Percentiles rank a stretch among this genome's conserved stretches.
These are phyloP conservation scores for Hemichromis elongatus DNA, from an alignment of 2,113 vertebrate species.

Conservation along the genomic window DNA sequence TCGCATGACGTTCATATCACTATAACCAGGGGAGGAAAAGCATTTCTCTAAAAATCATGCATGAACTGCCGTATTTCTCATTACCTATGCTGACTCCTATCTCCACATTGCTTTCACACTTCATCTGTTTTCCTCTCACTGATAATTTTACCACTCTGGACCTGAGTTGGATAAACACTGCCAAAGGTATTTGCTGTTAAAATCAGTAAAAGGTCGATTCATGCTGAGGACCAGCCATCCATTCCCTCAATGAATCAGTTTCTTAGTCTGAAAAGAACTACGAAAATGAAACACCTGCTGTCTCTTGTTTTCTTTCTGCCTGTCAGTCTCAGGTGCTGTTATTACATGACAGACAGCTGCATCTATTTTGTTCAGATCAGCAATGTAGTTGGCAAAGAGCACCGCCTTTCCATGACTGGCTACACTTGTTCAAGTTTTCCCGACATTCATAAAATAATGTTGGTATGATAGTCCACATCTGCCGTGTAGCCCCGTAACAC, in stretches of 20 bases:
- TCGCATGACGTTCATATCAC: neutral
- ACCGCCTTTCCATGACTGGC: neutral
- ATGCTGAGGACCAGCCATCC: slow-evolving; percentile 12
- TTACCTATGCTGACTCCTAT: slow-evolving; percentile 28
- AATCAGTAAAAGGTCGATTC: slow-evolving; percentile 43
- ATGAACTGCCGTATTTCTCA: slow-evolving; percentile 14
- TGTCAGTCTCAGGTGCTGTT: neutral
- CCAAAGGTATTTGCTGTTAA: slow-evolving; percentile 29
- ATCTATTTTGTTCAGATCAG: neutral
- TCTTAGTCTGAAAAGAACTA: slow-evolving; percentile 7
- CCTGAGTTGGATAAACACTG: slow-evolving; percentile 38
- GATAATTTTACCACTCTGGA: slow-evolving; percentile 42
- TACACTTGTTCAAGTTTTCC: slow-evolving; percentile 17
- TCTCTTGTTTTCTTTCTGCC: neutral
- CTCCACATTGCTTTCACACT: slow-evolving; percentile 39
- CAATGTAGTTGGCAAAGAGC: neutral
- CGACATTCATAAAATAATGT: slow-evolving; percentile 7
- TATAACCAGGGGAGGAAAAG: neutral
- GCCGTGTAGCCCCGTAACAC: slow-evolving; percentile 21
- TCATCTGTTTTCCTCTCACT: slow-evolving; percentile 45
- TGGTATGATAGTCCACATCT: slow-evolving; percentile 16
- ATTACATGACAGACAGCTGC: neutral
- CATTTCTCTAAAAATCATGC: neutral
- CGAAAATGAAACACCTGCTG: slow-evolving; percentile 54
- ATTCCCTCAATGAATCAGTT: slow-evolving; percentile 8